A percentile compares a stretch with the other conserved stretches of the same genome.
Evolutionary conservation across 2,113 vertebrate genomes (phyloP).

Genomic region (Caranx melampygus): DNA sequence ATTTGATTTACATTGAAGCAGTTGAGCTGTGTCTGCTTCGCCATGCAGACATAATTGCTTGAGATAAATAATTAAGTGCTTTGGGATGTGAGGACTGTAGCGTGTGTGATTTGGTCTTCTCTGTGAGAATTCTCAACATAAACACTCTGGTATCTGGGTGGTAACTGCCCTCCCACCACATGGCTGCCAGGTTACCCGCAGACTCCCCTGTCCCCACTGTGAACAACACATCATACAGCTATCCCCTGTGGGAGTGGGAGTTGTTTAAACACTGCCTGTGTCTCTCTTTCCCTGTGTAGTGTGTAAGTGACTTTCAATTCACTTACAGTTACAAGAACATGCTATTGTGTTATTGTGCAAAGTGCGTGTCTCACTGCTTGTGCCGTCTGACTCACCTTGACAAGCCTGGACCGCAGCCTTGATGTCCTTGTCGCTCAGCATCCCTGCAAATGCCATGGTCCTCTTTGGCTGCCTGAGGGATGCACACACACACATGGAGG

Average conservation of each 20-base stretch:
- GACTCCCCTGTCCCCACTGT: constrained; percentile 42
- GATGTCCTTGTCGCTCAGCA: constrained; percentile 82
- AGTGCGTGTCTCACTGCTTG: constrained; percentile 10
- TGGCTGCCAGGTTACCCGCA: constrained; percentile 79
- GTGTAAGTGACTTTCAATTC: constrained; percentile 16
- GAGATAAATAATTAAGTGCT: constrained; percentile 73
- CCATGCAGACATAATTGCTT: constrained; percentile 64
- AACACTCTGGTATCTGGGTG: constrained; percentile 72
- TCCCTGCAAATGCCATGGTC: constrained; percentile 82
- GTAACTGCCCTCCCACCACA: constrained; percentile 71
- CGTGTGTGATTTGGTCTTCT: constrained; percentile 49
- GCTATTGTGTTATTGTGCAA: constrained; percentile 1
- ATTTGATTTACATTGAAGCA: constrained; percentile 51
- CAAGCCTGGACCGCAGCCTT: constrained; percentile 80
- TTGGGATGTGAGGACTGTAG: constrained; percentile 36
- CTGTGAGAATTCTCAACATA: constrained; percentile 48
- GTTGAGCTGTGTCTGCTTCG: constrained; percentile 23
- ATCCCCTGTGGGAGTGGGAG: constrained; percentile 48
- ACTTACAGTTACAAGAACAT: neutral
- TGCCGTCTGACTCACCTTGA: constrained; percentile 78
- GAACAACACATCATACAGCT: constrained; percentile 51
- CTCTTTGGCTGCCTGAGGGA: constrained; percentile 61
- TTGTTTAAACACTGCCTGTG: constrained; percentile 18
- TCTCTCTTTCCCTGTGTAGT: neutral
- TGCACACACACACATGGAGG: constrained; percentile 31